A percentile compares a stretch with the other conserved stretches of the same genome.
These are phyloP conservation scores for Casuarius casuarius DNA, from an alignment of 2,113 vertebrate genomes.

Conservation along the genomic window DNA sequence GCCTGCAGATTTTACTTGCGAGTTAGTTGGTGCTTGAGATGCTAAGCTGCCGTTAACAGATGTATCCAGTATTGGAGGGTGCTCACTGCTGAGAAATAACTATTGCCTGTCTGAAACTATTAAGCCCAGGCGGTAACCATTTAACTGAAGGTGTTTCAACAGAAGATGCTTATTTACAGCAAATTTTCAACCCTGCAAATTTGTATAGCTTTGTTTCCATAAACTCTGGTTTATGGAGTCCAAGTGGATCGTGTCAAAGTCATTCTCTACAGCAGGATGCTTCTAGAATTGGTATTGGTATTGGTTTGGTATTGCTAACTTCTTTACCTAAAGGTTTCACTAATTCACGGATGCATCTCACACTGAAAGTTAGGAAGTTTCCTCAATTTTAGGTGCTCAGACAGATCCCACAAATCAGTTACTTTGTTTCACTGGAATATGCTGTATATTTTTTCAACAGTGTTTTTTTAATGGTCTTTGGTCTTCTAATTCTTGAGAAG, in stretches of 20 bases:
- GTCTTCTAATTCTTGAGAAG: not conserved
- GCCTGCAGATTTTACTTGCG: not conserved
- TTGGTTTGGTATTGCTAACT: not conserved
- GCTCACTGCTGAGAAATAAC: not conserved
- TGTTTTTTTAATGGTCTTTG: not conserved
- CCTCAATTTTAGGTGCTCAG: not conserved
- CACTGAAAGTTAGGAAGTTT: not conserved
- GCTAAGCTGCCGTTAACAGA: not conserved
- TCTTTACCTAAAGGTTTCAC: not conserved
- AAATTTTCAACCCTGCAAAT: not conserved
- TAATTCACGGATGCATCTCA: not conserved
- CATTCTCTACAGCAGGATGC: not conserved
- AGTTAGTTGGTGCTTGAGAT: not conserved
- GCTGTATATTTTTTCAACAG: not conserved
- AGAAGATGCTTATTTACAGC: not conserved
- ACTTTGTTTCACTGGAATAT: not conserved
- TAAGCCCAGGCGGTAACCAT: not conserved
- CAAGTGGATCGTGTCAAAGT: not conserved
- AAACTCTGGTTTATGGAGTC: not conserved
- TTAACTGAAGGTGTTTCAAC: not conserved
- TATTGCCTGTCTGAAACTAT: not conserved
- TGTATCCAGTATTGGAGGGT: not conserved
- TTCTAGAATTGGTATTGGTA: not conserved
- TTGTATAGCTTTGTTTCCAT: not conserved
- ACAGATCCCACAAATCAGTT: not conserved